Percentiles rank a stretch among this genome's conserved stretches.
Evolutionary conservation across 23 tunicate genomes (phyloP).

Genomic region (Diplosoma virens): DNA sequence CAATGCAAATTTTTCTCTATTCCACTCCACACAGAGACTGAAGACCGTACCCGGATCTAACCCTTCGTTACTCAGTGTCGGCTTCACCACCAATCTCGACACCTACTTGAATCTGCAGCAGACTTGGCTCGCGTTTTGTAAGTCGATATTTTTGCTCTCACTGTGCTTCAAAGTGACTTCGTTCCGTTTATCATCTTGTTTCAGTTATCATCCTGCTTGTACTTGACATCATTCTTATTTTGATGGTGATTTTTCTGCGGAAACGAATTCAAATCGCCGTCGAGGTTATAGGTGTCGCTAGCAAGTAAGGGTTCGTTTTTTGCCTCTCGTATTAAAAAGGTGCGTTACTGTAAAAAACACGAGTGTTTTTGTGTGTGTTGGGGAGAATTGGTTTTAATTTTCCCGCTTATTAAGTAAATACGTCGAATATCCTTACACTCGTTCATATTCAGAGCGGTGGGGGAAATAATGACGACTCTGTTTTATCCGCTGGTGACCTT

Average conservation of each 20-base stretch:
- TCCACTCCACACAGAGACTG: no score
- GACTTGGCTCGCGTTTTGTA: slow-evolving; percentile 94
- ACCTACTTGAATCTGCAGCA: slow-evolving; percentile 62
- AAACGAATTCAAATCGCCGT: slow-evolving; percentile 90
- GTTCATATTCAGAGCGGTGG: slow-evolving; percentile 63
- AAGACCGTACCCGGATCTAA: background rate
- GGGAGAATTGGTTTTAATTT: background rate
- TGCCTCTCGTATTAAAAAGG: background rate
- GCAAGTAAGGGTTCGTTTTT: slow-evolving; percentile 52
- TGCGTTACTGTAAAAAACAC: background rate
- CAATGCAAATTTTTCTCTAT: no score
- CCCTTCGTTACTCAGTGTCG: slow-evolving; percentile 59
- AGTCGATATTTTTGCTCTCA: background rate
- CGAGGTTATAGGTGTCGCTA: slow-evolving; percentile 62
- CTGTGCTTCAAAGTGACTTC: background rate
- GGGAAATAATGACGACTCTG: slow-evolving; percentile 73
- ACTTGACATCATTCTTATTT: slow-evolving; percentile 59
- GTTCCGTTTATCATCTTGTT: background rate
- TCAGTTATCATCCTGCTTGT: slow-evolving; percentile 81
- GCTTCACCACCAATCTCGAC: slow-evolving; percentile 69
- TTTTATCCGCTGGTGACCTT: slow-evolving; percentile 90
- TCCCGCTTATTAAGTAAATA: background rate
- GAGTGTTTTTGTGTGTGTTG: background rate
- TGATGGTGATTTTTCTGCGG: slow-evolving; percentile 72
- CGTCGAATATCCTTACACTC: background rate